Percentiles rank a stretch among this genome's conserved stretches.
phyloP scores from a whole-genome alignment of 2,113 vertebrate species.

The Gasterosteus nipponicus region DNA sequence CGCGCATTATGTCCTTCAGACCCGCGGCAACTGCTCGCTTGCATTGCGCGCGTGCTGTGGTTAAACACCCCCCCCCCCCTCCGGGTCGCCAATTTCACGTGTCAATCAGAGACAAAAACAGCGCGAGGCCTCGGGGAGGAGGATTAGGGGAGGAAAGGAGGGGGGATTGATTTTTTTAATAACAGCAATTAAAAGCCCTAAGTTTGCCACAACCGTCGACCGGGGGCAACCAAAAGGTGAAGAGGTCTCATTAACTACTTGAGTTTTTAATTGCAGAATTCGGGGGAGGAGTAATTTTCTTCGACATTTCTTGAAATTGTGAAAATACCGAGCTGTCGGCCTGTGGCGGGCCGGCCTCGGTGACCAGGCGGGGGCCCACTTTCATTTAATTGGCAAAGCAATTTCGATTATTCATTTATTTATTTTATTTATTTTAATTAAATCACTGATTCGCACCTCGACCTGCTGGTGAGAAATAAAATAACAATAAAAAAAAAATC shows the following conservation, averaged over 20 bases:
- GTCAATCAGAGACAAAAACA: slow-evolving; percentile 79
- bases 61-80: slow-evolving; percentile 48
- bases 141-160: too few species aligned
- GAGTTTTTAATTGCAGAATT: slow-evolving; percentile 85
- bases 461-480: background rate
- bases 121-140: slow-evolving; percentile 56
- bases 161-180: slow-evolving; percentile 86
- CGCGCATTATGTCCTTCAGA: slow-evolving; percentile 74
- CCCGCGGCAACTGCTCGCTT: background rate
- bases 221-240: slow-evolving; percentile 81
- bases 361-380: slow-evolving; percentile 32
- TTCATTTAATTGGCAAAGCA: slow-evolving; percentile 49
- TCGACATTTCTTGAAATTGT: slow-evolving; percentile 83
- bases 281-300: slow-evolving; percentile 74
- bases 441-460: background rate
- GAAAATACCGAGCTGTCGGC: slow-evolving; percentile 73
- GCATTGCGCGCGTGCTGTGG: slow-evolving; percentile 47
- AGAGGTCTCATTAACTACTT: slow-evolving; percentile 88
- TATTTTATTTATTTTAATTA: slow-evolving; percentile 32
- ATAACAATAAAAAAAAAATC: too few species aligned
- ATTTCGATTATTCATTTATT: slow-evolving; percentile 14
- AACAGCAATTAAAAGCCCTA: slow-evolving; percentile 85
- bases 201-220: slow-evolving; percentile 77
- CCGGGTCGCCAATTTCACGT: slow-evolving; percentile 65
- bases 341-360: slow-evolving; percentile 39